Percentiles rank a stretch among this genome's conserved stretches.
phyloP scores from a whole-genome alignment of 64 coral and sea anemone genomes.

The Pocillopora damicornis region DNA sequence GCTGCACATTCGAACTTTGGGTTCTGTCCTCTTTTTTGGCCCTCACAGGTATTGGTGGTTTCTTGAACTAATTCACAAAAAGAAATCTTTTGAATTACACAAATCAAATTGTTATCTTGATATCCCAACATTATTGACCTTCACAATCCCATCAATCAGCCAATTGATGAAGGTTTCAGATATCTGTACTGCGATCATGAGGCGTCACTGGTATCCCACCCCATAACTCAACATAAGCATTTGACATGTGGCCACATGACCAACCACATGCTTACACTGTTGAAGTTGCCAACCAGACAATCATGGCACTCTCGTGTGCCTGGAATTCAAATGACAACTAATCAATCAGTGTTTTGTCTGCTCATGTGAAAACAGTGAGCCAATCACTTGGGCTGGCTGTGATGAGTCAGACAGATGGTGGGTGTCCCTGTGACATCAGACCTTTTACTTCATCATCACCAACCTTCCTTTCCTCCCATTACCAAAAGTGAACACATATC shows the following conservation, averaged over 20 bases:
- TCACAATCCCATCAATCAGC: neutral
- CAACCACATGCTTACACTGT: conserved; percentile 13
- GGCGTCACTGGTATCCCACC: neutral
- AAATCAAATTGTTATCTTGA: no score
- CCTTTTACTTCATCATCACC: conserved; percentile 31
- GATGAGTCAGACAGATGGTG: conserved; percentile 1
- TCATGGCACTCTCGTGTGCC: conserved; percentile 7
- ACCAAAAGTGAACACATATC: neutral
- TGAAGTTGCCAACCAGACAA: neutral
- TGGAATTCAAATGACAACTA: conserved; percentile 1
- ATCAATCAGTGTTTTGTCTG: neutral
- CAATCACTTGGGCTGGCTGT: conserved; percentile 3
- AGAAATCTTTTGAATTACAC: neutral
- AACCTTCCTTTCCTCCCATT: neutral
- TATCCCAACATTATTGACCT: no score
- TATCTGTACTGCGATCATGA: conserved; percentile 37
- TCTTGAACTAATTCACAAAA: conserved; percentile 16
- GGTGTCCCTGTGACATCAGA: conserved; percentile 23
- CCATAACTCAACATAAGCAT: conserved; percentile 11
- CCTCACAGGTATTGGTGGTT: neutral
- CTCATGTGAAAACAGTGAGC: conserved; percentile 11
- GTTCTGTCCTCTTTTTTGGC: neutral
- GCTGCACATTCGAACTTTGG: neutral
- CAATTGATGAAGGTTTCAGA: conserved; percentile 24
- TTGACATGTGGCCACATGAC: conserved; percentile 19